Percentiles rank a stretch among this genome's conserved stretches.
phyloP scores from a whole-genome alignment of 2,797 vertebrate species.

The Eulemur coronatus region DNA sequence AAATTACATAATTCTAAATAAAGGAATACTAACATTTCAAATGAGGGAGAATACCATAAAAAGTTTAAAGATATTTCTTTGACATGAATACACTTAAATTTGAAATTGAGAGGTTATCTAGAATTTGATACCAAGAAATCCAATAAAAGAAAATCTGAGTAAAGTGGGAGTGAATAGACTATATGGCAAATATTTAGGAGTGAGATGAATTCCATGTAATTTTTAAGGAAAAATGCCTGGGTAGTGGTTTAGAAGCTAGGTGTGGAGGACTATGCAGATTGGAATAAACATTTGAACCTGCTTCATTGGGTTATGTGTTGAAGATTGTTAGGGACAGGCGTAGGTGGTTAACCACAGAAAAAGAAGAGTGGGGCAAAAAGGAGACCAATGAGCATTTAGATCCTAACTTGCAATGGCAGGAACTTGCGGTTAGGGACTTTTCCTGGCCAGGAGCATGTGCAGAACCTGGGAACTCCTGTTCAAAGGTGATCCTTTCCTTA shows the following conservation, averaged over 20 bases:
- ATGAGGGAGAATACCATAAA: background rate
- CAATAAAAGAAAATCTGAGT: background rate
- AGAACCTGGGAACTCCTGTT: too few species aligned
- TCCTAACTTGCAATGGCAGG: too few species aligned
- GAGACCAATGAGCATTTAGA: too few species aligned
- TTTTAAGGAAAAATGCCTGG: background rate
- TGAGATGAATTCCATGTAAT: background rate
- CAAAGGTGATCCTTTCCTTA: too few species aligned
- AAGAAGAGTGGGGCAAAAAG: too few species aligned
- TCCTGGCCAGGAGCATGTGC: too few species aligned
- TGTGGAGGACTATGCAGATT: background rate
- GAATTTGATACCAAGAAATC: background rate
- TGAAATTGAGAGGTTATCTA: background rate
- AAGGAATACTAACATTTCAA: background rate
- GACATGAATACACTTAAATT: background rate
- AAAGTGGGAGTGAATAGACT: background rate
- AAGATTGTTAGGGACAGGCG: background rate
- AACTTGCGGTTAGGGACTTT: too few species aligned
- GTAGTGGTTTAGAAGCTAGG: background rate
- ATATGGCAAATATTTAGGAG: background rate
- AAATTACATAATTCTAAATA: background rate
- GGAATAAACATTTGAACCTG: background rate
- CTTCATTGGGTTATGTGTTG: background rate
- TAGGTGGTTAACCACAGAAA: too few species aligned
- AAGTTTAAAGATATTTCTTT: background rate